Evolutionary conservation across 2,888 invertebrate species (phyloP), one percentile per base, ranked within the genome.

Genomic region (Phorcus lineatus): DNA sequence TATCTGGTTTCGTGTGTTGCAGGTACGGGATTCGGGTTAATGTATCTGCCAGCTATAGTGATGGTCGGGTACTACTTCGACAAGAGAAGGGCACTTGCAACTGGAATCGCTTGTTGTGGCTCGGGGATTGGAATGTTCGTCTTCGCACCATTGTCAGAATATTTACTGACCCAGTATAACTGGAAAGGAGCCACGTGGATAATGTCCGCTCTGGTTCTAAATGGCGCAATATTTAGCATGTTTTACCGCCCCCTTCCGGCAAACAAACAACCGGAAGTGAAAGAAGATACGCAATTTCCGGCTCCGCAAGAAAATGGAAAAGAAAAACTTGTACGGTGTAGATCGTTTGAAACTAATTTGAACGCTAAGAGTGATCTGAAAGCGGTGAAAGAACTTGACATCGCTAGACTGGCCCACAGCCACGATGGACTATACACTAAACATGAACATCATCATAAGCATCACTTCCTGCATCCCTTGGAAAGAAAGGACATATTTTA

Each of bases 31-130:
- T 96, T 97, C 91, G 98, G 98, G 77, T 95, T 99, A 94, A 96
- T 99, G 89, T 99, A 98, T 94, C 96, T 99, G 86, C 99, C 99
- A 0, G 96, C 98, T 2, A 98, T 99, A 62, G 96, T 99, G 87
- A 96, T 97, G 66, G 97, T 98, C 40, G 98, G 99, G 22, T 98
- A 98, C 94, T 99, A 99, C 94, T 99, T 99, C 93, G 99, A 99
- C 93, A 96, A 96, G 93, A 97, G 97, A 95, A 95, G 99, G 81
- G 98, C 98, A 0, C 93, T 99, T 78, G 99, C 99, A 0, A 99
- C 98, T 0, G 99, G 99, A 1, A 95, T 99, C 76, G 97, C 98
- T 0, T 96, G 99, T 11, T 98, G 99, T 91, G 99, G 99, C 28
- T 98, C 98, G 0, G 99, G 99, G 9, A 97, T 98, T 17, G 98